A percentile compares a stretch with the other conserved stretches of the same genome.
phyloP scores from a whole-genome alignment of 1,140 invertebrate species.

The Dryas iulia region DNA sequence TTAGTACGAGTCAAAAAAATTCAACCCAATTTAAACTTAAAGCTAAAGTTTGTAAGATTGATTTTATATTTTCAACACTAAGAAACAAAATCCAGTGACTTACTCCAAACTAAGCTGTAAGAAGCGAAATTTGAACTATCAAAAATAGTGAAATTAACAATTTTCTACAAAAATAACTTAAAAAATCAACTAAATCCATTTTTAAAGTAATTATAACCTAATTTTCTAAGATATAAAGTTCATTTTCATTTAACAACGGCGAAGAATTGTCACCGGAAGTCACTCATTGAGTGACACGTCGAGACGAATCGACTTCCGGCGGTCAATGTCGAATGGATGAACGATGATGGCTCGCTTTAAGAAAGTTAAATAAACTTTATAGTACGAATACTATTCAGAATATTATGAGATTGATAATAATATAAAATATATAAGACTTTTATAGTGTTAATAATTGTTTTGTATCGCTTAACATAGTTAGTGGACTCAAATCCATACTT shows the following conservation, averaged over 20 bases:
- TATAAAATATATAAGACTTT: background rate
- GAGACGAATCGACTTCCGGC: conserved; percentile 58
- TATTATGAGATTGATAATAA: background rate
- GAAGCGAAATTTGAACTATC: background rate
- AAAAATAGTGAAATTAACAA: background rate
- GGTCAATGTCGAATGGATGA: conserved; percentile 51
- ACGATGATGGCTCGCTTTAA: conserved; percentile 4
- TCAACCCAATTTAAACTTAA: background rate
- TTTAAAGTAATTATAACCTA: background rate
- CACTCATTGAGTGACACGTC: conserved; percentile 55
- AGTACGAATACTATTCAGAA: background rate
- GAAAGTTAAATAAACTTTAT: background rate
- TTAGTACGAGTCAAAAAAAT: background rate
- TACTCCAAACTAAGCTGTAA: background rate
- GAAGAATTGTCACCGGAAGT: conserved; percentile 41
- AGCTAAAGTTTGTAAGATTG: background rate
- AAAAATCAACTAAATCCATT: background rate
- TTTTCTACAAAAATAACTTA: background rate
- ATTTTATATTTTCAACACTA: background rate
- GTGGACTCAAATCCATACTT: too few species aligned
- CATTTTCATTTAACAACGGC: background rate
- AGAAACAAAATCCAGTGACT: background rate
- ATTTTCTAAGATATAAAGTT: background rate
- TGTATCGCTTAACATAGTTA: too few species aligned
- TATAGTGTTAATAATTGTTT: too few species aligned